Percentiles rank a stretch among this genome's conserved stretches.
These are phyloP conservation scores for Spermophilus dauricus DNA, from an alignment of 2,113 vertebrate genomes.

Conservation along the genomic window DNA sequence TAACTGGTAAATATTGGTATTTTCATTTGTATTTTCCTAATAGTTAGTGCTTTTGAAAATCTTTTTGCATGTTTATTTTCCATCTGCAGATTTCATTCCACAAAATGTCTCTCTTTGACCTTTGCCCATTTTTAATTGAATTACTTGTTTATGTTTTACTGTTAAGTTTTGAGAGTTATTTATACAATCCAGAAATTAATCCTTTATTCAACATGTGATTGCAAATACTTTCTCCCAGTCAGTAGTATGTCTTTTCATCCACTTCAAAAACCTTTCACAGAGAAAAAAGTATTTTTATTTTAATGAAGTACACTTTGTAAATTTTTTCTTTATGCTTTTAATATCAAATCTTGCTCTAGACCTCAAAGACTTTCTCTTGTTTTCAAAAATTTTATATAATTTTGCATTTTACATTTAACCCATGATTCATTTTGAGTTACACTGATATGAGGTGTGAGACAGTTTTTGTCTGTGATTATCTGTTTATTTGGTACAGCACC, in stretches of 20 bases:
- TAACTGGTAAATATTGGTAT: not conserved
- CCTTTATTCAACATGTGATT: not conserved
- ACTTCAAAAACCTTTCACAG: not conserved
- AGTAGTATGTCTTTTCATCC: not conserved
- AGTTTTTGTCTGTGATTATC: not conserved
- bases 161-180: not conserved
- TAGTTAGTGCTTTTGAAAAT: not conserved
- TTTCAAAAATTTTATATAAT: not conserved
- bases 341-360: not conserved
- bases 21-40: not conserved
- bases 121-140: not conserved
- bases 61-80: not conserved
- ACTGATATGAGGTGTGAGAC: not conserved
- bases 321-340: not conserved
- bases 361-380: not conserved
- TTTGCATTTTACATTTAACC: not conserved
- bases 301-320: not conserved
- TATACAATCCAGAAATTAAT: not conserved
- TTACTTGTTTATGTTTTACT: not conserved
- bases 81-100: not conserved
- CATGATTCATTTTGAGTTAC: not conserved
- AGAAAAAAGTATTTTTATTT: not conserved
- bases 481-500: not conserved
- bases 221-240: not conserved
- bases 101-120: not conserved